phyloP scores from a whole-genome alignment of 2,797 vertebrate species.

The Caiman crocodilus region DNA sequence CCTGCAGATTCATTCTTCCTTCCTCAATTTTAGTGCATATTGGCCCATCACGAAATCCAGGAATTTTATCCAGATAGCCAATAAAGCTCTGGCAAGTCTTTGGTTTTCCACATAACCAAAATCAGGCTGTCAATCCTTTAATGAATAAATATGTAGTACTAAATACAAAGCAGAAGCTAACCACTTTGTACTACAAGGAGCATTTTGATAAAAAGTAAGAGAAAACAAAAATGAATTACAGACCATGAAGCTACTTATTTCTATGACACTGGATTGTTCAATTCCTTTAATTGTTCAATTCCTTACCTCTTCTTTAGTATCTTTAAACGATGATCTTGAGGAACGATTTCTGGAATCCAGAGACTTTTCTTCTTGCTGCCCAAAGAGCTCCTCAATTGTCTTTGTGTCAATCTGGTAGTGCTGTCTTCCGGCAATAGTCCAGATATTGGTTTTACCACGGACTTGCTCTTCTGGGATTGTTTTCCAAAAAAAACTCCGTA shows the following conservation, averaged over 20 bases:
- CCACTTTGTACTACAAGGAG: neutral
- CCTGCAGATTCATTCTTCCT: constrained; percentile 20
- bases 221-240: neutral
- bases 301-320: constrained; percentile 93
- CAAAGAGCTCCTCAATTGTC: constrained; percentile 97
- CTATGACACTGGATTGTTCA: neutral
- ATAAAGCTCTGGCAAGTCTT: constrained; percentile 23
- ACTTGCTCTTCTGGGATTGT: constrained; percentile 98
- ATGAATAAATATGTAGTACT: neutral
- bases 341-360: constrained; percentile 75
- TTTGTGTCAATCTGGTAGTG: constrained; percentile 95
- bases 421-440: constrained; percentile 91
- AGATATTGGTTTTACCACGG: constrained; percentile 94
- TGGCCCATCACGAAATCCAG: constrained; percentile 29
- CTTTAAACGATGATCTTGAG: constrained; percentile 87
- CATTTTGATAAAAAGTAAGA: neutral
- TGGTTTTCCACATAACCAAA: constrained; percentile 18
- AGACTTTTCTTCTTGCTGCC: constrained; percentile 91
- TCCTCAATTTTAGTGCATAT: neutral
- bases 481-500: constrained; percentile 98
- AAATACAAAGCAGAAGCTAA: constrained; percentile 23
- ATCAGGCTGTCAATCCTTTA: constrained; percentile 20
- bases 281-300: neutral
- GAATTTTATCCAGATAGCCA: constrained; percentile 12
- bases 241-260: neutral